Conservation (phyloP, 2,113 vertebrate genomes). For the Gobius niger region DNA sequence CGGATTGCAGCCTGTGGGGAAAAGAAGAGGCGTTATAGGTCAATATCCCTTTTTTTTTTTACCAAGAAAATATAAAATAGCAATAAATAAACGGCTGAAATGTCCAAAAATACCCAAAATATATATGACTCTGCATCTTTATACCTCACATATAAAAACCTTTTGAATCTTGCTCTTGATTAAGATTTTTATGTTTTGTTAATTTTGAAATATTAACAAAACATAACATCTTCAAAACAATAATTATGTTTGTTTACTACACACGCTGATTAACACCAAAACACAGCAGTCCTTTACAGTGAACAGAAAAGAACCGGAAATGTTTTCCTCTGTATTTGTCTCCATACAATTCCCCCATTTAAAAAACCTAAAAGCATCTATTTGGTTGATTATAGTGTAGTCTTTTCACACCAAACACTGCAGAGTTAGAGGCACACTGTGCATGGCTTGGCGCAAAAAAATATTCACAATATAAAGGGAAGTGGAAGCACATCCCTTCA, state of each 20-base stretch:
- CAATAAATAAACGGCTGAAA: no score
- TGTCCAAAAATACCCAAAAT: no score
- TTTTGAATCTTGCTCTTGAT: no score
- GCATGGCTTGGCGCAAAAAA: not conserved
- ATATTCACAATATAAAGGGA: constrained; percentile 2
- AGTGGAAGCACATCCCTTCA: constrained; percentile 2
- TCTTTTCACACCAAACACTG: not conserved
- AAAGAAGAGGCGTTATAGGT: no score
- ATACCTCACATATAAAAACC: no score
- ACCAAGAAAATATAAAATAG: no score
- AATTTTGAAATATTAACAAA: not conserved
- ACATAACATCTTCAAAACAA: constrained; percentile 9
- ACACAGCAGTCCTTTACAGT: constrained; percentile 20
- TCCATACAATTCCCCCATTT: not conserved
- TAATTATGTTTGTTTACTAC: constrained; percentile 33
- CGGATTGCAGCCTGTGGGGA: no score
- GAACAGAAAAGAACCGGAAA: constrained; percentile 3
- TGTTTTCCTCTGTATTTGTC: constrained; percentile 23
- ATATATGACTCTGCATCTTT: no score
- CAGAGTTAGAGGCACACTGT: not conserved
- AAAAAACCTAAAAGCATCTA: not conserved
- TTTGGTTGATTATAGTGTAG: not conserved
- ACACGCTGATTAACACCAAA: constrained; percentile 31
- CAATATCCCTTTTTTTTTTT: no score
- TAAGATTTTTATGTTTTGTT: not conserved